Base-by-base conservation (phyloP, 2,113 vertebrate genomes). In the Nerophis lumbriciformis region DNA sequence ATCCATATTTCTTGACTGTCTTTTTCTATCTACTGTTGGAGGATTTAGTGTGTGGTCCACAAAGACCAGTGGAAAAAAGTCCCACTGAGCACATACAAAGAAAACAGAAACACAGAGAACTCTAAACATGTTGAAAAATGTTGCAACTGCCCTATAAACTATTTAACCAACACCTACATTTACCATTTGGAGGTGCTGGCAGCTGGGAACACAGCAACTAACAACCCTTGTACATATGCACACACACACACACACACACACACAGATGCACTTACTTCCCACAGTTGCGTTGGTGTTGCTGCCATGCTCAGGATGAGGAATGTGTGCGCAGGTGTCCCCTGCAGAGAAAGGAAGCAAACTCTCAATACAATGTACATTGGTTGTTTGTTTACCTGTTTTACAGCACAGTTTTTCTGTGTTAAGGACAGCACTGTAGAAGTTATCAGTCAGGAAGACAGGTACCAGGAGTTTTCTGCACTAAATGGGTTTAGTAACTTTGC, bases 1-100 rank as follows among this genome's bases (percentile, higher is more conserved):
- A 6, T 66, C 63, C 53, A 61, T 11, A 28, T 54, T 71, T 37
- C 53, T 61, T 63, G 48, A 63, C 49, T 69, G 77, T 65, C 65
- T 10, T 78, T 76, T 77, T 72, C 80, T 76, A 73, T 83, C 68
- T 85, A 70, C 70, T 78, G 63, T 63, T 76, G 69, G 39, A 78
- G 7, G 66, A 56, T 81, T 73, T 57, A 76, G 72, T 87, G 84
- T 83, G 87, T 87, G 87, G 87, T 79, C 88, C 66, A 65, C 66
- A 61, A 78, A 78, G 75, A 76, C 62, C 65, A 4, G 0, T 57
- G 48, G 61, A 78, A 60, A 19, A 28, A 68, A 75, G 53, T 57
- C 57, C 53, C 52, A 67, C 66, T 60, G 56, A 69, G 44, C 52
- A 48, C 28, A 42, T 53, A 59, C 19, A 55, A 28, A 28, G 3